Percentiles rank a stretch among this genome's conserved stretches.
Evolutionary conservation across 1,140 invertebrate genomes (phyloP).

Genomic region (Artemia franciscana): DNA sequence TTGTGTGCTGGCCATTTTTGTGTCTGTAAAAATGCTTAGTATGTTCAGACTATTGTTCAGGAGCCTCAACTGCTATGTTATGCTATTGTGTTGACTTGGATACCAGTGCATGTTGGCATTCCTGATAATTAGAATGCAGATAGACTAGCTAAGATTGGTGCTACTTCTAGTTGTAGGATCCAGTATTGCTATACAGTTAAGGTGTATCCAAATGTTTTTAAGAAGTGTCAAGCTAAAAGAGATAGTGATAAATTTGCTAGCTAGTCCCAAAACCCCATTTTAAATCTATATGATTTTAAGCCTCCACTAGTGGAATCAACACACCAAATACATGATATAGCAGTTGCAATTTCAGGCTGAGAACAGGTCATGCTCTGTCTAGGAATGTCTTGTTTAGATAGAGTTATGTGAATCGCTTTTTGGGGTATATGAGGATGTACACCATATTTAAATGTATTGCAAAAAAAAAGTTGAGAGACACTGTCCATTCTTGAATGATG

Average conservation of each 20-base stretch:
- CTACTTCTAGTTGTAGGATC: not conserved
- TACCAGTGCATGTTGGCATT: not conserved
- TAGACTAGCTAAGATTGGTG: not conserved
- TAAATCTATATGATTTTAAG: not conserved
- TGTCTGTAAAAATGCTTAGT: not conserved
- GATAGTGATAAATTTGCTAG: not conserved
- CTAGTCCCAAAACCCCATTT: not conserved
- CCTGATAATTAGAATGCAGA: constrained; percentile 2
- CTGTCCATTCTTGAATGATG: not conserved
- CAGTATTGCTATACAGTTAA: not conserved
- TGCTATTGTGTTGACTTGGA: not conserved
- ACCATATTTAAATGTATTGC: not conserved
- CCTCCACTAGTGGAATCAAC: not conserved
- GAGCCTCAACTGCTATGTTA: not conserved
- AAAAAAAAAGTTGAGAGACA: not conserved
- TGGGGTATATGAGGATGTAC: not conserved
- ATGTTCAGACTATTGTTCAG: not conserved
- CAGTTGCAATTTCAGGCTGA: not conserved
- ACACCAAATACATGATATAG: not conserved
- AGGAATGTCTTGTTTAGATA: not conserved
- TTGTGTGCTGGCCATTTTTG: not conserved
- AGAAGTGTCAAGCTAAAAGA: not conserved
- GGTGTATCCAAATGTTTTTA: not conserved
- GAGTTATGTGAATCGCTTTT: not conserved
- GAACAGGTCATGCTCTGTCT: not conserved